Evolutionary conservation across 2,888 invertebrate genomes (phyloP), one percentile per base, ranked within the genome.

Genomic region (Xanthorhoe designata): DNA sequence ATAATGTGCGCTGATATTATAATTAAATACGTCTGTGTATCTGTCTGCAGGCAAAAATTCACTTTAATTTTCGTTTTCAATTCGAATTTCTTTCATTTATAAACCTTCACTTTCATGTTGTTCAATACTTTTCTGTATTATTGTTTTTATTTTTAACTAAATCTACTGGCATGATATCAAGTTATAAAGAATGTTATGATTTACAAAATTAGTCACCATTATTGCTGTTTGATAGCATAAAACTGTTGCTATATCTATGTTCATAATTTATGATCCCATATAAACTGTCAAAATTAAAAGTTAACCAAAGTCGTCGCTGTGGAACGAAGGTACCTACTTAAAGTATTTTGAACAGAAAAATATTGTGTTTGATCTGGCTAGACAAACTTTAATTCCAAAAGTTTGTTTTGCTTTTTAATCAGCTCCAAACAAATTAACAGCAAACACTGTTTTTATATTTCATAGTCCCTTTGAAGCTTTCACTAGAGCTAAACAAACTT

Each of bases 1-100:
- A 88, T 89, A 87, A 89, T 87, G 88, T 84, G 80, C 75, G 32
- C 57, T 59, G 42, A 64, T 61, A 64, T 66, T 66, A 59, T 66
- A 61, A 59, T 59, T 51, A 38, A 47, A 42, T 51, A 35, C 18
- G 19, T 24, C 51, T 38, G 57, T 49, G 17, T 56, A 19, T 50
- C 49, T 52, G 52, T 56, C 49, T 69, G 72, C 63, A 57, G 51
- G 50, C 66, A 64, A 38, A 50, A 19, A 19, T 29, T 5, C 24
- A 10, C 15, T n/a, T 51, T 52, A 1, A 13, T 29, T 52, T 32
- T 52, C n/a, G 52, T 29, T 29, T 24, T n/a, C 13, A 4, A 13
- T 42, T 42, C 13, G 13, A 42, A 42, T 42, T 42, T 42, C 4
- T 32, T 32, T 32, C 32, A 32, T 32, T 32, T 32, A 32, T 24